Percentiles rank a stretch among this genome's conserved stretches.
Conservation (phyloP, 1,140 invertebrate genomes). For the Lerema accius region DNA sequence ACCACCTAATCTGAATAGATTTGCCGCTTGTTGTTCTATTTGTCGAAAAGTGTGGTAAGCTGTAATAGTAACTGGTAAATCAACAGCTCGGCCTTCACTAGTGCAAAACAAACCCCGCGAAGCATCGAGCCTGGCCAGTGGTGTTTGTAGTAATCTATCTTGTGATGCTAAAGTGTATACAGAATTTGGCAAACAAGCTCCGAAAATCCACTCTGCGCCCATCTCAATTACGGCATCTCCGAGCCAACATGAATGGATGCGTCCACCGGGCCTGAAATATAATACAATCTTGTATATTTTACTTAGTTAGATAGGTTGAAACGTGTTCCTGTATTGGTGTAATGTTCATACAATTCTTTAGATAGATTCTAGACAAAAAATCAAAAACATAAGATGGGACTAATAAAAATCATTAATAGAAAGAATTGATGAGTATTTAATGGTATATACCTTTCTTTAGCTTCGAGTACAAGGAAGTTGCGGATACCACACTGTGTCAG, state of each 20-base stretch:
- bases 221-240: constrained; percentile 89
- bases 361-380: too few relatives aligned
- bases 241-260: constrained; percentile 89
- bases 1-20: constrained; percentile 84
- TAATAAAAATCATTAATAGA: too few relatives aligned
- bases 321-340: too few relatives aligned
- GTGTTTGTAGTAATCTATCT: constrained; percentile 84
- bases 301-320: background rate
- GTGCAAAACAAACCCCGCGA: constrained; percentile 85
- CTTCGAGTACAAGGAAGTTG: constrained; percentile 88
- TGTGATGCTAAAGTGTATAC: constrained; percentile 86
- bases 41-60: constrained; percentile 86
- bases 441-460: constrained; percentile 89
- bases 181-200: constrained; percentile 86
- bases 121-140: constrained; percentile 75
- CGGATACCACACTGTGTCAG: constrained; percentile 87
- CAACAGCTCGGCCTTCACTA: constrained; percentile 86
- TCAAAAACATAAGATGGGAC: too few relatives aligned
- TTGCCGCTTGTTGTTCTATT: constrained; percentile 85
- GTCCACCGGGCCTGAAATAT: constrained; percentile 83
- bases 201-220: constrained; percentile 86
- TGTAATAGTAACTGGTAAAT: constrained; percentile 84
- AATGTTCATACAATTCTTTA: too few relatives aligned
- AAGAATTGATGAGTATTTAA: too few relatives aligned
- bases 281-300: constrained; percentile 13